Evolutionary conservation across 2,888 invertebrate species (phyloP).

Genomic region (Spodoptera exigua): DNA sequence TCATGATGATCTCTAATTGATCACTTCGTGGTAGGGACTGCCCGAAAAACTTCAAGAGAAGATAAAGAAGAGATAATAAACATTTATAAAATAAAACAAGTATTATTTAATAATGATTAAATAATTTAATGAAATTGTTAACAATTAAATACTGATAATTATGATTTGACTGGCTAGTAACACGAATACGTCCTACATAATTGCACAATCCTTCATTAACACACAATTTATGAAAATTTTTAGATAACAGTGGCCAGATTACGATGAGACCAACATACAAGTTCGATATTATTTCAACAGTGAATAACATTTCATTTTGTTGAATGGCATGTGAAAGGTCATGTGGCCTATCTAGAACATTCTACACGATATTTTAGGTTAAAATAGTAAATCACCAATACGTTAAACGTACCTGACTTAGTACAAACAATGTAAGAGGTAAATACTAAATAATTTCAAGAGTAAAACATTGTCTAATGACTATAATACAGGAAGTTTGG

Average conservation of each 20-base stretch:
- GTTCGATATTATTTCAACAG: conserved; percentile 24
- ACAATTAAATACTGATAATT: conserved; percentile 84
- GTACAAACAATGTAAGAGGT: conserved; percentile 38
- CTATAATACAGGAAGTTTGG: conserved; percentile 55
- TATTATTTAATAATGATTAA: conserved; percentile 71
- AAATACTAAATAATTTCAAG: conserved; percentile 40
- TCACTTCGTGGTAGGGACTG: too few relatives aligned
- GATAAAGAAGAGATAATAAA: background rate
- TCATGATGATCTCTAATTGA: too few relatives aligned
- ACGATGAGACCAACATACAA: background rate
- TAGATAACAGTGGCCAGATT: conserved; percentile 27
- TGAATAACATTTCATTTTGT: conserved; percentile 22
- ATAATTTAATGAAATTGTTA: conserved; percentile 84
- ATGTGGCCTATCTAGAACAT: conserved; percentile 35
- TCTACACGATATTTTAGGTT: conserved; percentile 42
- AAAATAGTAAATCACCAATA: conserved; percentile 48
- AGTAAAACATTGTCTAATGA: conserved; percentile 44
- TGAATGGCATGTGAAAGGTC: conserved; percentile 20
- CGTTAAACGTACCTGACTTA: conserved; percentile 38
- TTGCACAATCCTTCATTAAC: conserved; percentile 71
- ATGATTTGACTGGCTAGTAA: conserved; percentile 65
- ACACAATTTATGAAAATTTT: conserved; percentile 48
- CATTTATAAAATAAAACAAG: conserved; percentile 17
- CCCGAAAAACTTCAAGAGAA: too few relatives aligned
- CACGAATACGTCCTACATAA: conserved; percentile 74